Evolutionary conservation across 2,888 invertebrate genomes (phyloP).

Genomic region (Xylocampa areola): DNA sequence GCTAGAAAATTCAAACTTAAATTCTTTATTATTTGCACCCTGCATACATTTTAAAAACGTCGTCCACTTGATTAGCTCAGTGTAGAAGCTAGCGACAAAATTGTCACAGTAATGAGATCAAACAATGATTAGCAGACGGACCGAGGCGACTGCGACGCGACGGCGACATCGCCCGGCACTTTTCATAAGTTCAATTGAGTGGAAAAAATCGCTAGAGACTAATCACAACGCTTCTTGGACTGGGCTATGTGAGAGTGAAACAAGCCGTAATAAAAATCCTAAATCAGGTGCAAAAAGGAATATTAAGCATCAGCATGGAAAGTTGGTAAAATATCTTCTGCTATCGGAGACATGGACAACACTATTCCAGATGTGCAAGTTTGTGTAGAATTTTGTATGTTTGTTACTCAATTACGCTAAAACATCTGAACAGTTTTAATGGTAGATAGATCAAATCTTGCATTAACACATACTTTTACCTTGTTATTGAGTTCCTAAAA

Average conservation of each 20-base stretch:
- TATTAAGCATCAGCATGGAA: too few relatives aligned
- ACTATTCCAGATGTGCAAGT: too few relatives aligned
- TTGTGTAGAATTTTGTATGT: too few relatives aligned
- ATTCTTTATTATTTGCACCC: too few relatives aligned
- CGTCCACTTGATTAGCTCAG: constrained; percentile 24
- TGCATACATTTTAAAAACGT: constrained; percentile 10
- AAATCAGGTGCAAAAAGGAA: too few relatives aligned
- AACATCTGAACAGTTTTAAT: too few relatives aligned
- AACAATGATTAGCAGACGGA: constrained; percentile 80
- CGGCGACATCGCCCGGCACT: constrained; percentile 64
- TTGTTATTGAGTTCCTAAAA: too few relatives aligned
- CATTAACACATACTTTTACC: too few relatives aligned
- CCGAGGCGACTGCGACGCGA: constrained; percentile 47
- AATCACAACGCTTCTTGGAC: constrained; percentile 79
- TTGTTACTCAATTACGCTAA: too few relatives aligned
- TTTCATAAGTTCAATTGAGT: constrained; percentile 87
- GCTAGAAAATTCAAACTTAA: too few relatives aligned
- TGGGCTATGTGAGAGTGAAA: constrained; percentile 46
- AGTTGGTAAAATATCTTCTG: neutral
- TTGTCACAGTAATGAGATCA: constrained; percentile 80
- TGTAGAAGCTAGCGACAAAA: constrained; percentile 46
- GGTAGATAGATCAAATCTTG: too few relatives aligned
- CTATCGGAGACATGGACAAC: too few relatives aligned
- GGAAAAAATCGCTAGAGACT: constrained; percentile 84
- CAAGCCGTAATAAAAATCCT: constrained; percentile 34